A percentile compares a stretch with the other conserved stretches of the same genome.
phyloP scores from a whole-genome alignment of 2,797 vertebrate species.

The Chelmon rostratus region DNA sequence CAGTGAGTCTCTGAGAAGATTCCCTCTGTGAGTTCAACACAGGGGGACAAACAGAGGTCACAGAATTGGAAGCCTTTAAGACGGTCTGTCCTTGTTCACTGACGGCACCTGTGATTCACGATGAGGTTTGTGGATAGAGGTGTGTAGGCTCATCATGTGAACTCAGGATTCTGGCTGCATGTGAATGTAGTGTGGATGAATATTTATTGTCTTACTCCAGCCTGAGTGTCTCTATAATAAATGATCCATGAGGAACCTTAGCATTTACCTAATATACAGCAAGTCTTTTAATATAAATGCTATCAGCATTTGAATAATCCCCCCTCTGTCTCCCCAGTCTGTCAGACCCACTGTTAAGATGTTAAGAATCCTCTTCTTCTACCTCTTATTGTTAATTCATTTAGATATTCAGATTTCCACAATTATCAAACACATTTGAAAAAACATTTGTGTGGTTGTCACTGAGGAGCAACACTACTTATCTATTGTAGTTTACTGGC shows the following conservation, averaged over 20 bases:
- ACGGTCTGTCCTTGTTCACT: neutral
- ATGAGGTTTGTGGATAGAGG: neutral
- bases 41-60: constrained; percentile 2
- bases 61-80: neutral
- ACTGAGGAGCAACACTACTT: neutral
- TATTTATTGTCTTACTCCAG: neutral
- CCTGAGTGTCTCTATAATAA: neutral
- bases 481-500: neutral
- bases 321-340: neutral
- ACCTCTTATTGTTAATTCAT: neutral
- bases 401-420: neutral
- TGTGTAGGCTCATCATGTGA: neutral
- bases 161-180: constrained; percentile 2
- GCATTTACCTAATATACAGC: neutral
- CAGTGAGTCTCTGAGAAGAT: neutral
- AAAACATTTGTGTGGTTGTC: neutral
- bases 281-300: neutral
- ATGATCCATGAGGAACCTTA: neutral
- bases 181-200: constrained; percentile 4
- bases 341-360: neutral
- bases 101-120: neutral
- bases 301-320: neutral
- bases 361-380: neutral
- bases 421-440: neutral
- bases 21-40: neutral